Evolutionary conservation across 92 coral and sea anemone genomes (phyloP).

Genomic region (Parazoanthus atlanticus): DNA sequence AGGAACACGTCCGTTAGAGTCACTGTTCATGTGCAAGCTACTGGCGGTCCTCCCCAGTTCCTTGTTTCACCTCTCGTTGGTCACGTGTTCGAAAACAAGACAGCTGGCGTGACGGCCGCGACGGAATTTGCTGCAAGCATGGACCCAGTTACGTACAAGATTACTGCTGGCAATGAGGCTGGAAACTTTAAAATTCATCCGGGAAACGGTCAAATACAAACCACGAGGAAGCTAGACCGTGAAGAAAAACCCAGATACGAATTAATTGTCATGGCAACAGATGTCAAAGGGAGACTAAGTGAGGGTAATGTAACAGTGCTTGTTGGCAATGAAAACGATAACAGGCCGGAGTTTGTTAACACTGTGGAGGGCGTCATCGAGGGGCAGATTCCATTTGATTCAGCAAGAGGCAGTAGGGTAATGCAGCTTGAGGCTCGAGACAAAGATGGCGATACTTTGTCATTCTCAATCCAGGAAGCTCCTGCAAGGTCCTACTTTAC

Average conservation of each 20-base stretch:
- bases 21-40: constrained; percentile 58
- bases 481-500: constrained; percentile 63
- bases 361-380: constrained; percentile 58
- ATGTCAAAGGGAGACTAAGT: constrained; percentile 75
- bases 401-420: constrained; percentile 62
- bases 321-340: constrained; percentile 85
- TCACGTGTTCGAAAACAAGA: constrained; percentile 68
- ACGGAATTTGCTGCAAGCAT: constrained; percentile 74
- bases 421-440: constrained; percentile 74
- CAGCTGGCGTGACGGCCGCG: constrained; percentile 63
- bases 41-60: constrained; percentile 87
- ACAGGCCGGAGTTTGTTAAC: constrained; percentile 68
- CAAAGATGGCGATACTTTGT: constrained; percentile 73
- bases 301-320: constrained; percentile 63
- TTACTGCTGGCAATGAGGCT: constrained; percentile 70
- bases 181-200: constrained; percentile 68
- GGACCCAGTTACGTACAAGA: constrained; percentile 73
- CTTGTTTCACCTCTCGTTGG: constrained; percentile 60
- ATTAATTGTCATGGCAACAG: constrained; percentile 83
- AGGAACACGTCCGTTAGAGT: constrained; percentile 66
- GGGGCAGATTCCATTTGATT: constrained; percentile 67
- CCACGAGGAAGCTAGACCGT: constrained; percentile 74
- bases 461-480: constrained; percentile 63
- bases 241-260: constrained; percentile 72
- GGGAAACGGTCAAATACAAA: constrained; percentile 73